Evolutionary conservation across 2,888 invertebrate genomes (phyloP).

Genomic region (Torymus texanus): DNA sequence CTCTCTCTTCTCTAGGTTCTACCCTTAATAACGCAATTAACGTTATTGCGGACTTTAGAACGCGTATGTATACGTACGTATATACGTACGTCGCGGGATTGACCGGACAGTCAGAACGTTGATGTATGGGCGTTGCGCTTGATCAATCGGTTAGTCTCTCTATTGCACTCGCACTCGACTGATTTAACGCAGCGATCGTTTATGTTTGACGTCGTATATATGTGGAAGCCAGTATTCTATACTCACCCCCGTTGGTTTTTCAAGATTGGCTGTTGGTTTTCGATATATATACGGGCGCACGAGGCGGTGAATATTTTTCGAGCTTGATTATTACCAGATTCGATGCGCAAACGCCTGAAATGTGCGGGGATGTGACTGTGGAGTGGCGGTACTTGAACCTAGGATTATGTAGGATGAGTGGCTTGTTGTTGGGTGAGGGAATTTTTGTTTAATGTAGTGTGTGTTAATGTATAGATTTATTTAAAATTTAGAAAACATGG

Average conservation of each 20-base stretch:
- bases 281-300: neutral
- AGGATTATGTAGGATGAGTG: too few species aligned
- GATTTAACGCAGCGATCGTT: conserved; percentile 47
- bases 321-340: conserved; percentile 2
- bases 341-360: neutral
- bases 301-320: conserved; percentile 26
- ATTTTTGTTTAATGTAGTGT: too few species aligned
- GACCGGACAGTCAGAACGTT: conserved; percentile 47
- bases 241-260: too few species aligned
- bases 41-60: conserved; percentile 66
- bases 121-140: conserved; percentile 47
- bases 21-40: conserved; percentile 73
- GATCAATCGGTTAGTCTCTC: conserved; percentile 52
- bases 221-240: too few species aligned
- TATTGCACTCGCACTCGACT: conserved; percentile 26
- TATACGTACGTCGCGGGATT: conserved; percentile 3
- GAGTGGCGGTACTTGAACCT: neutral
- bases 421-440: too few species aligned
- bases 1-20: conserved; percentile 58
- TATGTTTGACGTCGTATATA: neutral
- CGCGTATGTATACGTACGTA: conserved; percentile 2
- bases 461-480: too few species aligned
- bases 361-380: neutral
- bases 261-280: conserved; percentile 4
- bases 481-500: too few species aligned